Conservation (phyloP, 2,888 invertebrate species). For the Tipula vernalis region DNA sequence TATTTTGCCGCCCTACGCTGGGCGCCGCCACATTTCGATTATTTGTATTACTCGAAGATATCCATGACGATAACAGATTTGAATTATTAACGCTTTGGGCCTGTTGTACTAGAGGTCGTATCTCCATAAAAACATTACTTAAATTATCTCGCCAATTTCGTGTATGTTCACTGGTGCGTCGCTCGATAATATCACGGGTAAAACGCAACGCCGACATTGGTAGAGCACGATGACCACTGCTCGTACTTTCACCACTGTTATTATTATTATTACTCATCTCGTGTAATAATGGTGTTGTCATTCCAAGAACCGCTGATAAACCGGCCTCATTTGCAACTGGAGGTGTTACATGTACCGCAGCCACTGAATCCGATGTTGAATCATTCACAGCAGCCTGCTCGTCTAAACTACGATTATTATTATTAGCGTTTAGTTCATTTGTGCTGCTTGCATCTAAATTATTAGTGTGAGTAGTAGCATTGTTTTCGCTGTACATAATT, state of each 20-base stretch:
- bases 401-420: background rate
- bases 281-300: background rate
- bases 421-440: background rate
- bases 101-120: constrained; percentile 13
- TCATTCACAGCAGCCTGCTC: background rate
- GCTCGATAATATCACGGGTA: constrained; percentile 8
- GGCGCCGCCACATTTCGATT: background rate
- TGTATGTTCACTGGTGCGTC: background rate
- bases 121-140: constrained; percentile 14
- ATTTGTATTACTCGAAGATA: background rate
- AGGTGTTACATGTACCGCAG: background rate
- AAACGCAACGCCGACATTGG: constrained; percentile 6
- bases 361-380: background rate
- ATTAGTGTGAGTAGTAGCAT: background rate
- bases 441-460: background rate
- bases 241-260: background rate
- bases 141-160: constrained; percentile 14
- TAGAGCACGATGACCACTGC: background rate
- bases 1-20: background rate
- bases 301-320: background rate
- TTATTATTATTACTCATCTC: background rate
- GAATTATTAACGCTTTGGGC: constrained; percentile 13
- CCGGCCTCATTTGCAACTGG: background rate
- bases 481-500: background rate
- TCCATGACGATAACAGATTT: background rate